Percentiles rank a stretch among this genome's conserved stretches.
Evolutionary conservation across 2,113 vertebrate genomes (phyloP).

Genomic region (Corapipo altera): DNA sequence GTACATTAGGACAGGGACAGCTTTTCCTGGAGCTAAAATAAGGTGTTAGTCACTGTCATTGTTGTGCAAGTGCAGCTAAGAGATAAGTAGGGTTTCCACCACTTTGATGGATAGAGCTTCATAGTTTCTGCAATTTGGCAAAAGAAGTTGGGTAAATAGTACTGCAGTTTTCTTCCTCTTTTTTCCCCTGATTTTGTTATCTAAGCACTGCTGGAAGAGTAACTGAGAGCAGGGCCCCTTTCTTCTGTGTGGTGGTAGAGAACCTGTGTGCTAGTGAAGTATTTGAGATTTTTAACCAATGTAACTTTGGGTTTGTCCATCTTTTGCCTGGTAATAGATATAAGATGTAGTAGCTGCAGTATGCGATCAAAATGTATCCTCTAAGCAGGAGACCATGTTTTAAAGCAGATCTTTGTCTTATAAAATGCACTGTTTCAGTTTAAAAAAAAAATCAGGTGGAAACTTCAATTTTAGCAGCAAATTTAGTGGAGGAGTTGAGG

Average conservation of each 20-base stretch:
- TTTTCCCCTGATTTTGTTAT: background rate
- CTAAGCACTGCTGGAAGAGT: background rate
- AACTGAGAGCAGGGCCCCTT: background rate
- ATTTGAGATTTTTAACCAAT: background rate
- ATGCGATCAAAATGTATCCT: background rate
- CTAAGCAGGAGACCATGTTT: background rate
- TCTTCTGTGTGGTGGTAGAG: background rate
- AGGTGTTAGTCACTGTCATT: background rate
- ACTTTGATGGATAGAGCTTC: background rate
- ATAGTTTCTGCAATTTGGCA: background rate
- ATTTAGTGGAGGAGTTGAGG: background rate
- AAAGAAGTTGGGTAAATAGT: background rate
- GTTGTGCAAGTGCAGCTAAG: background rate
- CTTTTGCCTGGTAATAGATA: background rate
- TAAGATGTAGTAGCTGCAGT: background rate
- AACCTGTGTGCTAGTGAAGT: background rate
- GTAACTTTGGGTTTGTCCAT: background rate
- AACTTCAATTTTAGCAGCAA: background rate
- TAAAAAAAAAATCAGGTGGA: background rate
- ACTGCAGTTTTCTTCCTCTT: background rate
- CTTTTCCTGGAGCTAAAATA: background rate
- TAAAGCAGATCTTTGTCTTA: background rate
- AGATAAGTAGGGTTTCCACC: background rate
- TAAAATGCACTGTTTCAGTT: background rate
- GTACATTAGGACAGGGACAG: background rate